Evolutionary conservation across 2,888 invertebrate species (phyloP).

Genomic region (Lepetodrilus schrolli): DNA sequence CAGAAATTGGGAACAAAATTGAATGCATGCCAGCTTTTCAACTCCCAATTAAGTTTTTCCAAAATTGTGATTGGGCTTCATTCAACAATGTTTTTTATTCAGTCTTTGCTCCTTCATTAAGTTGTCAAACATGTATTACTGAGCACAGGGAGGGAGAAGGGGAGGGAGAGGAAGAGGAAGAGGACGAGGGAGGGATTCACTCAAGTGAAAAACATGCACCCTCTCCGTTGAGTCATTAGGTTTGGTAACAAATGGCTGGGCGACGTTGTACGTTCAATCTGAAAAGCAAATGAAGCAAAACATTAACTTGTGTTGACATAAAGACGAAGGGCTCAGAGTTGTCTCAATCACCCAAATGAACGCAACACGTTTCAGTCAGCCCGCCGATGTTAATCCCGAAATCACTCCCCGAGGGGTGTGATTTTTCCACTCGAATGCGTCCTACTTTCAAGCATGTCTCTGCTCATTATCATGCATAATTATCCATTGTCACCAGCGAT

Average conservation of each 20-base stretch:
- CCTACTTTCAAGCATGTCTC: not conserved
- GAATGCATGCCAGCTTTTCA: not conserved
- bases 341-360: not conserved
- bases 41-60: not conserved
- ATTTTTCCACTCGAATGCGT: not conserved
- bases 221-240: slow-evolving; percentile 10
- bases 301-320: slow-evolving; percentile 8
- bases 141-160: not conserved
- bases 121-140: slow-evolving; percentile 16
- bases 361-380: slow-evolving; percentile 6
- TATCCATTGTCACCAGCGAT: slow-evolving; percentile 13
- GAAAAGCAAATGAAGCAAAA: slow-evolving; percentile 23
- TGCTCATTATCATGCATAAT: slow-evolving; percentile 22
- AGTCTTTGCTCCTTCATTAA: not conserved
- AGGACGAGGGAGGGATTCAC: not conserved
- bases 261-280: slow-evolving; percentile 3
- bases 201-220: not conserved
- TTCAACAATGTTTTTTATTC: not conserved
- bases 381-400: not conserved
- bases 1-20: slow-evolving; percentile 6
- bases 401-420: not conserved
- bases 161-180: too few species aligned
- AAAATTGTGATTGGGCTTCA: not conserved
- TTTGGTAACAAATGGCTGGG: slow-evolving; percentile 9
- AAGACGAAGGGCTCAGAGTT: not conserved